Conservation (phyloP, 2,113 vertebrate species). For the Grammomys surdaster region DNA sequence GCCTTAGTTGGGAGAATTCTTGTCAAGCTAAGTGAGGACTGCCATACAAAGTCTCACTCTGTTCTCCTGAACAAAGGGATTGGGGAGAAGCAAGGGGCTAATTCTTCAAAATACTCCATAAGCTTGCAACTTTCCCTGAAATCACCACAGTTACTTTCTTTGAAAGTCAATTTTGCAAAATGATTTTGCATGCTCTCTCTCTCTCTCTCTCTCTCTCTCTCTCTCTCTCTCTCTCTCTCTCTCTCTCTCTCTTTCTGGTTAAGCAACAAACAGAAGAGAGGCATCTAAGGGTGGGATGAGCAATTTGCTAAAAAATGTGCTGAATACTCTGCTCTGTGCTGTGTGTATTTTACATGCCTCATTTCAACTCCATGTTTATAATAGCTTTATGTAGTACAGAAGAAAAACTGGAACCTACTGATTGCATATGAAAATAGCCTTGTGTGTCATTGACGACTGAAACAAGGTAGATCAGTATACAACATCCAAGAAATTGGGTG, state of each 20-base stretch:
- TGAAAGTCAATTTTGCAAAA: conserved; percentile 57
- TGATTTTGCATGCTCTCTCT: conserved; percentile 18
- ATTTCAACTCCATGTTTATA: conserved; percentile 7
- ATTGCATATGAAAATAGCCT: background rate
- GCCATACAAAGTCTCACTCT: background rate
- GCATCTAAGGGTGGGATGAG: background rate
- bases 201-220: conserved; percentile 43
- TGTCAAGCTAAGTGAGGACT: background rate
- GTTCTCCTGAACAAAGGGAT: conserved; percentile 6
- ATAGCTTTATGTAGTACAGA: background rate
- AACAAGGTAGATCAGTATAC: background rate
- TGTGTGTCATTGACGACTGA: background rate
- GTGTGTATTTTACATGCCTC: background rate
- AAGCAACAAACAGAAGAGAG: conserved; percentile 45
- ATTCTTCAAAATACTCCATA: conserved; percentile 40
- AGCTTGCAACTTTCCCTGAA: background rate
- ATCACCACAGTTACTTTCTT: background rate
- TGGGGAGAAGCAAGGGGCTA: background rate
- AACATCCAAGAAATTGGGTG: background rate
- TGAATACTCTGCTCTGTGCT: background rate
- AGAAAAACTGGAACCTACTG: conserved; percentile 21
- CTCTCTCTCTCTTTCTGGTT: conserved; percentile 42
- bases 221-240: conserved; percentile 46
- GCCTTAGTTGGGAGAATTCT: background rate
- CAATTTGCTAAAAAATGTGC: background rate